phyloP scores from a whole-genome alignment of 1,140 invertebrate species.

The Melanaphis sacchari region DNA sequence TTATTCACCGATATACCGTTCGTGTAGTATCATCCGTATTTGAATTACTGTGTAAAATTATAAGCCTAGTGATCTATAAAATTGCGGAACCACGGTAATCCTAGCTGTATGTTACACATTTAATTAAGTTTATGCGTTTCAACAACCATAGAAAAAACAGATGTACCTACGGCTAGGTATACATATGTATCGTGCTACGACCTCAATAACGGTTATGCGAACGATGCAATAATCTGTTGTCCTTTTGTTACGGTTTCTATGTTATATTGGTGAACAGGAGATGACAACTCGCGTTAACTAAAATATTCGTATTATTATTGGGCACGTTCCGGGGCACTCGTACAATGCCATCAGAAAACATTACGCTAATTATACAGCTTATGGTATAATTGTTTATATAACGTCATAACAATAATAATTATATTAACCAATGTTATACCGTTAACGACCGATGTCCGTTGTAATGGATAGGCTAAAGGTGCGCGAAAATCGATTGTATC shows the following conservation, averaged over 20 bases:
- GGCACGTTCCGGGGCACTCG: neutral
- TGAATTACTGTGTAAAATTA: neutral
- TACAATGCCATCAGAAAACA: neutral
- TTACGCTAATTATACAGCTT: neutral
- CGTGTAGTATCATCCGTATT: neutral
- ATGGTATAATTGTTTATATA: neutral
- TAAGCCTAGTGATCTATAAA: neutral
- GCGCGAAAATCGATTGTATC: neutral
- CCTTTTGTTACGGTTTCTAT: slow-evolving; percentile 9
- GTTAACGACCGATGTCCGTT: neutral
- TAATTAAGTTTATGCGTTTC: neutral
- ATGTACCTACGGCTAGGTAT: neutral
- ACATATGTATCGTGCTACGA: neutral
- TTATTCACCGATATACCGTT: neutral
- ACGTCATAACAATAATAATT: neutral
- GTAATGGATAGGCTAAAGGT: neutral
- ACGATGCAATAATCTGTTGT: neutral
- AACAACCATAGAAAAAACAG: neutral
- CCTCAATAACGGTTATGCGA: neutral
- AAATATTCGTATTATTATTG: neutral
- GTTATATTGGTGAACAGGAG: neutral
- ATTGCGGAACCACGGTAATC: neutral
- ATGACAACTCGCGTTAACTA: neutral
- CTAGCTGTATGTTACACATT: neutral
- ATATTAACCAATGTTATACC: neutral